Percentiles rank a stretch among this genome's conserved stretches.
Conservation (phyloP, 2,797 vertebrate genomes). For the Oryzias sinensis region DNA sequence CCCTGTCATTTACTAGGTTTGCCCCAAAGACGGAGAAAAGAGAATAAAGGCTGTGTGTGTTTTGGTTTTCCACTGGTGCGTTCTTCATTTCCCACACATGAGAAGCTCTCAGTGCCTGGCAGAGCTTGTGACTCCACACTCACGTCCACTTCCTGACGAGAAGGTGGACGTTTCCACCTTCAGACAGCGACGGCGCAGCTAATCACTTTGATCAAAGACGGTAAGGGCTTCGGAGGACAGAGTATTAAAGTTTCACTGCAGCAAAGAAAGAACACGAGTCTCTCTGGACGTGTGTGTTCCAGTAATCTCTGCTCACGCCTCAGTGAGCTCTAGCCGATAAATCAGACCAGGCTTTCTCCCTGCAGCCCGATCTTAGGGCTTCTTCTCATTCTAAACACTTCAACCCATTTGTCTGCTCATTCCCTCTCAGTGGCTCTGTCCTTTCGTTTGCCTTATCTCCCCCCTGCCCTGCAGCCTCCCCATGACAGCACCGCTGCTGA, state of each 20-base stretch:
- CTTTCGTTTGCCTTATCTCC: conserved; percentile 28
- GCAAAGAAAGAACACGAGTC: conserved; percentile 20
- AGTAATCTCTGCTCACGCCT: conserved; percentile 60
- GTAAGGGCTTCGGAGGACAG: conserved; percentile 5
- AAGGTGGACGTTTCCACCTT: conserved; percentile 5
- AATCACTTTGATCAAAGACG: conserved; percentile 30
- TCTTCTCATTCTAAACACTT: conserved; percentile 25
- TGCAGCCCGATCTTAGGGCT: conserved; percentile 8
- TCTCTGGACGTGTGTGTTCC: conserved; percentile 23
- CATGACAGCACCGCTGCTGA: conserved; percentile 60
- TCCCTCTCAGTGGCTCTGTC: conserved; percentile 5
- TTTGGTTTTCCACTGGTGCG: too few relatives aligned
- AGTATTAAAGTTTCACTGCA: conserved; percentile 17
- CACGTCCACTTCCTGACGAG: conserved; percentile 35
- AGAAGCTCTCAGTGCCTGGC: background rate
- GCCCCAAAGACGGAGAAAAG: conserved; percentile 38
- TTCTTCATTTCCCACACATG: too few relatives aligned
- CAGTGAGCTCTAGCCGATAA: conserved; percentile 63
- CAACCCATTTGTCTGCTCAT: conserved; percentile 6
- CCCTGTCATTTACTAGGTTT: conserved; percentile 74
- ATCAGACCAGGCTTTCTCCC: conserved; percentile 60
- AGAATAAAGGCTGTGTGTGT: too few relatives aligned
- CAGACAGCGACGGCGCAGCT: conserved; percentile 19
- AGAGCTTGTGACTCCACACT: conserved; percentile 18
- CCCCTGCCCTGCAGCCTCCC: conserved; percentile 38